A percentile compares a stretch with the other conserved stretches of the same genome.
Conservation (phyloP, 1,140 invertebrate genomes). For the Pseudomyrmex dendroicus region DNA sequence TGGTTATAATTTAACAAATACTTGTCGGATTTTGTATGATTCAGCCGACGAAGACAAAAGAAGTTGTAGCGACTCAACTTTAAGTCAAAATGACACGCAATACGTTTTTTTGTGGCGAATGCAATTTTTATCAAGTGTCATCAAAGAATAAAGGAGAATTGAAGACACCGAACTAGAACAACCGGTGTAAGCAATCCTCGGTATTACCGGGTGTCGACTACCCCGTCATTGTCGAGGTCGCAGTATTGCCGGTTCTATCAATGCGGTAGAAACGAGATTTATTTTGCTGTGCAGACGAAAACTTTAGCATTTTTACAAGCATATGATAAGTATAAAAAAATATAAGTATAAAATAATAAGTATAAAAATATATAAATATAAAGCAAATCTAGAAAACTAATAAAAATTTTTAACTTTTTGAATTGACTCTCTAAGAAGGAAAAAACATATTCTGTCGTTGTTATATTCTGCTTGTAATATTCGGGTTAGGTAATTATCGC, state of each 20-base stretch:
- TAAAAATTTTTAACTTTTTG: too few species aligned
- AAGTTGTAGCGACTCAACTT: neutral
- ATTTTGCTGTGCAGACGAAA: neutral
- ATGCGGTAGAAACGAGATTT: conserved; percentile 66
- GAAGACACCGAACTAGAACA: conserved; percentile 37
- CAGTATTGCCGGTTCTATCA: conserved; percentile 53
- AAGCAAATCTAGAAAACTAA: too few species aligned
- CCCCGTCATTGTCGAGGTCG: conserved; percentile 63
- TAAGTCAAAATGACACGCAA: conserved; percentile 36
- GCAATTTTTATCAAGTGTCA: conserved; percentile 54
- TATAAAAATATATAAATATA: too few species aligned
- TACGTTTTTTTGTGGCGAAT: conserved; percentile 17
- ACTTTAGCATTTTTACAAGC: too few species aligned
- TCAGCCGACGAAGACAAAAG: neutral
- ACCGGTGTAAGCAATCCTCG: conserved; percentile 71
- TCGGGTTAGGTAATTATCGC: conserved; percentile 41
- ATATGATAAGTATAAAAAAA: too few species aligned
- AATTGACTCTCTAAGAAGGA: neutral
- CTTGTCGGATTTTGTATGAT: too few species aligned
- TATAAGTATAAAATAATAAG: too few species aligned
- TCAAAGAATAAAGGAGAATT: conserved; percentile 19
- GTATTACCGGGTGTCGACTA: conserved; percentile 43
- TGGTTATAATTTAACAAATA: too few species aligned
- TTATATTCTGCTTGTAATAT: neutral
- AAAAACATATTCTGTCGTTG: neutral